These are phyloP conservation scores for Ursus arctos DNA, from an alignment of 2,113 vertebrate genomes.

Conservation along the genomic window DNA sequence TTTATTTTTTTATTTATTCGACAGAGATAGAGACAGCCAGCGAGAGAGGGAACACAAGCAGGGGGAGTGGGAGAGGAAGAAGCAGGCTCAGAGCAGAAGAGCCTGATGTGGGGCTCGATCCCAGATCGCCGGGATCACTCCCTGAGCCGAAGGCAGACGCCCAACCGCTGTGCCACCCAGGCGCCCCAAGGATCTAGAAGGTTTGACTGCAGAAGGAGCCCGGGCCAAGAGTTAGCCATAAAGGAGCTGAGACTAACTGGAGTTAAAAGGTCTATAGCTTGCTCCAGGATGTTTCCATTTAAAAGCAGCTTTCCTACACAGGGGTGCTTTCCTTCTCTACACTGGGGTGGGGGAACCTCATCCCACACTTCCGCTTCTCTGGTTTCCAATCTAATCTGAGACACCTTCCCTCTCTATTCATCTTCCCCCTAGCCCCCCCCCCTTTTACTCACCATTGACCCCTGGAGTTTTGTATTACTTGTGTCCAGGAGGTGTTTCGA, in stretches of 20 bases:
- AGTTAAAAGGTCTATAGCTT: conserved; percentile 31
- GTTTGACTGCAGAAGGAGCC: background rate
- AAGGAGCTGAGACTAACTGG: background rate
- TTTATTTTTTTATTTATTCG: no score
- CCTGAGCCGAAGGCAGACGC: no score
- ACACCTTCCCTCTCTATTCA: conserved; percentile 16
- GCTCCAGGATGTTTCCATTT: background rate
- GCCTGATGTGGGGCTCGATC: no score
- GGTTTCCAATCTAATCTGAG: conserved; percentile 37
- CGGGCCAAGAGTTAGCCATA: background rate
- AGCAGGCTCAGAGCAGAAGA: no score
- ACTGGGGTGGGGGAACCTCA: background rate
- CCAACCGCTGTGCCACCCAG: no score
- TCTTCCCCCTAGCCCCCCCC: background rate
- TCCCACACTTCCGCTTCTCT: background rate
- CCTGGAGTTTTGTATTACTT: conserved; percentile 52
- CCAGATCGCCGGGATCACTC: no score
- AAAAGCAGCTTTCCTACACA: background rate
- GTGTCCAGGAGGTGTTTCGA: conserved; percentile 66
- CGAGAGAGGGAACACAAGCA: no score
- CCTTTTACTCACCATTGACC: conserved; percentile 47
- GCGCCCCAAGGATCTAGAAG: no score
- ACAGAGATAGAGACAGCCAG: no score
- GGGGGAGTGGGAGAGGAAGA: no score
- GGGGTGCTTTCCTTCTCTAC: conserved; percentile 46